These are phyloP conservation scores for Xenopus borealis DNA, from an alignment of 2,113 vertebrate genomes.

Conservation along the genomic window DNA sequence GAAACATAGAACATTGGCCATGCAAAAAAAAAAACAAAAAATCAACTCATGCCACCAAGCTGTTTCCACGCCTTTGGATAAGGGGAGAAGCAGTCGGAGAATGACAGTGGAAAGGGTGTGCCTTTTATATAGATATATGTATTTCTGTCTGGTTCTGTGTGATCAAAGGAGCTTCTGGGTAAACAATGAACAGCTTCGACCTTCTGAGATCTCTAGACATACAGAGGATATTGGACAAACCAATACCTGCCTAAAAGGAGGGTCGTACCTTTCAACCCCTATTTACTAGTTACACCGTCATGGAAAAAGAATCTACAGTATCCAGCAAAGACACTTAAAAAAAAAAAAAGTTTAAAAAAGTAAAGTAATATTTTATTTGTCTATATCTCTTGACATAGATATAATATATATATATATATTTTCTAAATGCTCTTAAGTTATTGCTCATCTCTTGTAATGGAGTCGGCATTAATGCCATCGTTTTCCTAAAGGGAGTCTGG, in stretches of 20 bases:
- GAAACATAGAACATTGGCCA: not conserved
- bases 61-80: conserved; percentile 10
- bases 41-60: not conserved
- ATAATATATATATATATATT: conserved; percentile 38
- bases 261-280: not conserved
- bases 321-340: conserved; percentile 36
- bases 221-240: not conserved
- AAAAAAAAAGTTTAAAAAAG: not conserved
- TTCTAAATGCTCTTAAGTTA: conserved; percentile 41
- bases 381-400: conserved; percentile 31
- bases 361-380: conserved; percentile 39
- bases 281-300: conserved; percentile 25
- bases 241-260: not conserved
- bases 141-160: conserved; percentile 26
- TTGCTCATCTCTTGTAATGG: conserved; percentile 21
- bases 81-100: conserved; percentile 1
- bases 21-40: conserved; percentile 15
- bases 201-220: not conserved
- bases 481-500: conserved; percentile 13
- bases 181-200: not conserved
- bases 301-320: conserved; percentile 10
- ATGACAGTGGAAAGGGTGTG: conserved; percentile 33
- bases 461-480: conserved; percentile 35
- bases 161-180: conserved; percentile 28
- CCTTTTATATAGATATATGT: conserved; percentile 15